A percentile compares a stretch with the other conserved stretches of the same genome.
Conservation (phyloP, 2,113 vertebrate species). For the Axis porcinus region DNA sequence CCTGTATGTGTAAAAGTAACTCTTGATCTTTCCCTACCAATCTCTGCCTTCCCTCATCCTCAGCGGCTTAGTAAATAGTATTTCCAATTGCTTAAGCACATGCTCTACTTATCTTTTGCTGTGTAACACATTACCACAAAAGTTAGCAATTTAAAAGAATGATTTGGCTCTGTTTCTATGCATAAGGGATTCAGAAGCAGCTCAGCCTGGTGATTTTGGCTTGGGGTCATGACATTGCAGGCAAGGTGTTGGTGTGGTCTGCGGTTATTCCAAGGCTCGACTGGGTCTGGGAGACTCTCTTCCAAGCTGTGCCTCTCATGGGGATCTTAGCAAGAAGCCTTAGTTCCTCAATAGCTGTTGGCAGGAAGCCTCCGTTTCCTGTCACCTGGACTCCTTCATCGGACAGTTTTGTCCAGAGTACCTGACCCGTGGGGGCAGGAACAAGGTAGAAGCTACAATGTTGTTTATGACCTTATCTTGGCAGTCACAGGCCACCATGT, state of each 20-base stretch:
- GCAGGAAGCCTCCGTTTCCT: not conserved
- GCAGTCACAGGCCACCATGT: not conserved
- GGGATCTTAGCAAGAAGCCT: not conserved
- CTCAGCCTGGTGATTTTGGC: not conserved
- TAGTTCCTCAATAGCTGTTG: not conserved
- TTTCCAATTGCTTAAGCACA: not conserved
- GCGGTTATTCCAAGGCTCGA: not conserved
- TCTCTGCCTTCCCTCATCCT: not conserved
- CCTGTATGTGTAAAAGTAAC: not conserved
- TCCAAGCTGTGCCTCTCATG: not conserved
- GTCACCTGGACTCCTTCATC: not conserved
- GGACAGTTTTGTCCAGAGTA: not conserved
- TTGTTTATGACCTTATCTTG: not conserved
- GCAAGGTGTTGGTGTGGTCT: not conserved
- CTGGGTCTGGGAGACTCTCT: not conserved
- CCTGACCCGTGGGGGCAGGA: not conserved
- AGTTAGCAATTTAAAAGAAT: not conserved
- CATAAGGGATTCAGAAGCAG: not conserved
- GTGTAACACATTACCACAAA: not conserved
- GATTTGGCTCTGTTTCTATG: not conserved
- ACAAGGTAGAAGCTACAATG: too few species aligned
- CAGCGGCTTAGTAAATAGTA: not conserved
- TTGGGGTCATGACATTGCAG: not conserved
- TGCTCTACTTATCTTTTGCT: not conserved
- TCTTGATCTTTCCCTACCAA: not conserved